These are phyloP conservation scores for Protodeltote pygarga DNA, from an alignment of 2,888 invertebrate species.

Conservation along the genomic window DNA sequence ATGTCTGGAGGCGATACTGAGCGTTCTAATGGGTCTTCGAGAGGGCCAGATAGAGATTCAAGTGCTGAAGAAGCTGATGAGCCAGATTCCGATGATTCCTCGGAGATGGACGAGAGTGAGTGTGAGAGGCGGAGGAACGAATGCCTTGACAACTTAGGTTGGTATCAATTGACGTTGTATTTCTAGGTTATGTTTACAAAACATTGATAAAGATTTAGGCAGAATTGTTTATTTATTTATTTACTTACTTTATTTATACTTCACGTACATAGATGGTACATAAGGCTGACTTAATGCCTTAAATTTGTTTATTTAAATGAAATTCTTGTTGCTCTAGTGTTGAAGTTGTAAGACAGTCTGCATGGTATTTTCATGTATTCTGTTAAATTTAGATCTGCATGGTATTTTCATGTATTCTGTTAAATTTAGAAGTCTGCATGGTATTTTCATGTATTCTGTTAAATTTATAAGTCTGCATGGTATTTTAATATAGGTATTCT, in stretches of 20 bases:
- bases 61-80: conserved; percentile 93
- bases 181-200: conserved; percentile 86
- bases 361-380: too few relatives aligned
- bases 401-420: too few relatives aligned
- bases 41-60: conserved; percentile 89
- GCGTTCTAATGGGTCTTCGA: conserved; percentile 89
- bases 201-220: conserved; percentile 52
- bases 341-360: too few relatives aligned
- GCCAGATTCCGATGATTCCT: conserved; percentile 94
- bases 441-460: too few relatives aligned
- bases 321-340: too few relatives aligned
- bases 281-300: neutral
- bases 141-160: conserved; percentile 93
- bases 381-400: too few relatives aligned
- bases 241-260: conserved; percentile 10
- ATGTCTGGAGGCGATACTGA: conserved; percentile 91
- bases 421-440: too few relatives aligned
- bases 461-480: too few relatives aligned
- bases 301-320: neutral
- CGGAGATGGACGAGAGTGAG: conserved; percentile 97
- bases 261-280: neutral
- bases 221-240: conserved; percentile 33
- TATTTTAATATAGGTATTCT: too few relatives aligned
- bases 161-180: conserved; percentile 39
- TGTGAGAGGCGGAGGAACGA: conserved; percentile 94